Evolutionary conservation across 1,140 invertebrate species (phyloP).

Genomic region (Heliconius melpomene): DNA sequence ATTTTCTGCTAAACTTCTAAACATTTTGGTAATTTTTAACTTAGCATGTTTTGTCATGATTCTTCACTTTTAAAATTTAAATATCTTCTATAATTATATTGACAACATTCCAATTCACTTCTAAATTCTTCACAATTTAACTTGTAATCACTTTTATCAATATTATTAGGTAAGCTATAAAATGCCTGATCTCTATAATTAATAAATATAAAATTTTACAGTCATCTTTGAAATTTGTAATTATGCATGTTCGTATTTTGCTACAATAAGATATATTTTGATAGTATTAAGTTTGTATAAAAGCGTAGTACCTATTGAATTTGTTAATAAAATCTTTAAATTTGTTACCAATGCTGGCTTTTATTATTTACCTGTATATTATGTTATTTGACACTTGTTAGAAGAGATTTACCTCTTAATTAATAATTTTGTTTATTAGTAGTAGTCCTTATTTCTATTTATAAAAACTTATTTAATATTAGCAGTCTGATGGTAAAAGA

Average conservation of each 20-base stretch:
- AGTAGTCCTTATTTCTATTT: too few relatives aligned
- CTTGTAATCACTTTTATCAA: not conserved
- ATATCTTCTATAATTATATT: slow-evolving; percentile 4
- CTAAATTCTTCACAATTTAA: not conserved
- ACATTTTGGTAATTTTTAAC: not conserved
- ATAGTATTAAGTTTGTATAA: slow-evolving; percentile 25
- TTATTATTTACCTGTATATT: slow-evolving; percentile 17
- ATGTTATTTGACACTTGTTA: not conserved
- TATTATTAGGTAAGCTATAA: slow-evolving; percentile 15
- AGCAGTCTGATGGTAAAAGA: too few relatives aligned
- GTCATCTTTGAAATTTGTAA: slow-evolving; percentile 32
- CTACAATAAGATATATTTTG: slow-evolving; percentile 36
- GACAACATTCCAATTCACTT: not conserved
- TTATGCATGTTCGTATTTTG: slow-evolving; percentile 34
- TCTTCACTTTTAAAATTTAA: slow-evolving; percentile 5
- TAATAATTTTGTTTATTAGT: too few relatives aligned
- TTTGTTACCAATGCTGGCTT: slow-evolving; percentile 44
- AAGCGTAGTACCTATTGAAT: slow-evolving; percentile 35
- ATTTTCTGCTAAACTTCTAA: not conserved
- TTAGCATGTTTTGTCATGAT: not conserved
- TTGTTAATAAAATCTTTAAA: slow-evolving; percentile 59
- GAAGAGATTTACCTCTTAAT: too few relatives aligned
- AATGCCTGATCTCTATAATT: slow-evolving; percentile 25
- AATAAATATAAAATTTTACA: slow-evolving; percentile 20
- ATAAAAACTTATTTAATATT: too few relatives aligned